Base-by-base conservation (phyloP, 2,113 vertebrate species). In the Aythya baeri region DNA sequence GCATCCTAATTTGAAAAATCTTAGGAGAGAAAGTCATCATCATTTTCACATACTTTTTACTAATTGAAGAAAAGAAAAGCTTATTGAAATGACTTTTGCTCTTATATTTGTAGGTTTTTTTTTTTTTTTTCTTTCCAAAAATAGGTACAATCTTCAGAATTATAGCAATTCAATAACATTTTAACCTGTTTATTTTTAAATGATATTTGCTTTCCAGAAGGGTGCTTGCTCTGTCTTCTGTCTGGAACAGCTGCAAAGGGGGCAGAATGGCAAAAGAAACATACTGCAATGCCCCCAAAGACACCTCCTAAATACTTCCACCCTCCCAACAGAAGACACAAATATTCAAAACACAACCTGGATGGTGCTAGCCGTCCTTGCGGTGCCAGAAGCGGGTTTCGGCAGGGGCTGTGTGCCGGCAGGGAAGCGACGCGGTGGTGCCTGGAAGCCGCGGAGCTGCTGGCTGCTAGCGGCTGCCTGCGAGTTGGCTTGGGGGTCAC, bases 401-500 rank as follows among this genome's bases (percentile, higher is more conserved):
- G 26, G 52, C 26, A 17, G 61, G 55, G 41, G 31, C 32, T 81
- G 50, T 49, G 62, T 3, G 23, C 16, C 13, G 44, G 32, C 32
- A 68, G 31, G 10, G 21, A 44, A 34, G 57, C 32, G 27, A 23
- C 13, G 6, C 5, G 11, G 36, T 10, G 11, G 12, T 65, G 25
- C 26, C 36, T 18, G 36, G 62, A 65, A 29, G 36, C 36, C 38
- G 36, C 13, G 11, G n/a, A 29, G 13, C 34, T 77, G 27, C 61
- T 94, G 80, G 93, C 92, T 88, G 67, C 75, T 74, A 18, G 71
- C 52, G 88, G 3, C 5, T 10, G 92, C 66, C 83, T 44, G 77
- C 80, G 59, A 74, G 38, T 43, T 92, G 95, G 84, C 76, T 88
- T 65, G 84, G 16, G 82, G 90, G 93, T 91, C 84, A 91, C 67